These are phyloP conservation scores for Lepeophtheirus nordmannii DNA, from an alignment of 2,888 invertebrate species.

Conservation along the genomic window DNA sequence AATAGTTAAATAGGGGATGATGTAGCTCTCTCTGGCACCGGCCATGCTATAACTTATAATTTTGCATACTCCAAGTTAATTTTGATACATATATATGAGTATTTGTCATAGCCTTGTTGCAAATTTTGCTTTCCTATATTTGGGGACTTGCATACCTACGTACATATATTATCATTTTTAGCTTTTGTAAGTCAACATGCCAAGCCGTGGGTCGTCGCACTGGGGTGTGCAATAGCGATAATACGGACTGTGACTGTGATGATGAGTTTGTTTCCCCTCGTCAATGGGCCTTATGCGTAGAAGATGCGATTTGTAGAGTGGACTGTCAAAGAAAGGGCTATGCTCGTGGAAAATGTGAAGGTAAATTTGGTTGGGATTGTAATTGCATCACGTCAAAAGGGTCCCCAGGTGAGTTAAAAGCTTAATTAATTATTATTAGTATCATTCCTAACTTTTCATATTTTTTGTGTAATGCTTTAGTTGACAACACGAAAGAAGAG, in stretches of 20 bases:
- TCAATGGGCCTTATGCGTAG: constrained; percentile 8
- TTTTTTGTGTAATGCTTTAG: background rate
- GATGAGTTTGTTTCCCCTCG: constrained; percentile 6
- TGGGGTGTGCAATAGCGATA: constrained; percentile 1
- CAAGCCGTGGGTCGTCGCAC: constrained; percentile 1
- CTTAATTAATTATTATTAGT: background rate
- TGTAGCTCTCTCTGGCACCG: too few species aligned
- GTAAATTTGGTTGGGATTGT: constrained; percentile 10
- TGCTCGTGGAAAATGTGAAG: constrained; percentile 11
- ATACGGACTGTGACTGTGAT: constrained; percentile 8
- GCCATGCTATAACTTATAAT: too few species aligned
- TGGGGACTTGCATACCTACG: too few species aligned
- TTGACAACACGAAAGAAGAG: background rate
- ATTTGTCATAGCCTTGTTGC: too few species aligned
- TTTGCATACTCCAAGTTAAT: too few species aligned
- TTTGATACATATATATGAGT: too few species aligned
- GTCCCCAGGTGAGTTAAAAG: background rate
- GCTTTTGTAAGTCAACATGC: constrained; percentile 13
- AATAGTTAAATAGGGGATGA: too few species aligned
- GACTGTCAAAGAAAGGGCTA: constrained; percentile 13
- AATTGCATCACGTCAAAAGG: background rate
- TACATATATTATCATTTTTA: too few species aligned
- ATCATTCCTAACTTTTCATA: background rate
- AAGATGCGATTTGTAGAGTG: constrained; percentile 6
- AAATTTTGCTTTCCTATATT: too few species aligned